phyloP scores from a whole-genome alignment of 2,888 invertebrate species.

The Lithophane semibrunnea region DNA sequence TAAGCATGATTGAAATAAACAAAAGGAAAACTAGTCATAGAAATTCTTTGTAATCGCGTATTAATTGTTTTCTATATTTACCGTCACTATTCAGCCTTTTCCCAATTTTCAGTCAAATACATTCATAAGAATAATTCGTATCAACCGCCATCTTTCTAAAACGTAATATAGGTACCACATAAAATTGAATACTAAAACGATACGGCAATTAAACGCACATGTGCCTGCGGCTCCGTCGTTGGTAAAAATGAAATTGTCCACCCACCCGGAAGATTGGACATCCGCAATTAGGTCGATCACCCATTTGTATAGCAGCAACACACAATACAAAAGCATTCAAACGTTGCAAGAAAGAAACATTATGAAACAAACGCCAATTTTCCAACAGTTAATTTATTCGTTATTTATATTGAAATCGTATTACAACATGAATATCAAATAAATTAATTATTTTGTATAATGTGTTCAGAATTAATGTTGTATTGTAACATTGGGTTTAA shows the following conservation, averaged over 20 bases:
- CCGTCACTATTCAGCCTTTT: neutral
- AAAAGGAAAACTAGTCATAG: neutral
- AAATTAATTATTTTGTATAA: neutral
- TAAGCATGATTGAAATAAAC: constrained; percentile 29
- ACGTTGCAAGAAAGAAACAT: constrained; percentile 26
- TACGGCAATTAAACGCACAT: constrained; percentile 51
- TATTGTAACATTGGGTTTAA: constrained; percentile 12
- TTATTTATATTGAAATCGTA: too few species aligned
- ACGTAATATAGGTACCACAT: constrained; percentile 18
- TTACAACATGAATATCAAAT: constrained; percentile 14
- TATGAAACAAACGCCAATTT: constrained; percentile 31
- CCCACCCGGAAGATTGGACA: constrained; percentile 67
- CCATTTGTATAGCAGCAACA: constrained; percentile 22
- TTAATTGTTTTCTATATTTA: neutral
- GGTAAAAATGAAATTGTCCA: constrained; percentile 67
- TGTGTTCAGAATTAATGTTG: constrained; percentile 10
- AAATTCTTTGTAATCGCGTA: constrained; percentile 2
- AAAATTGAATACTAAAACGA: constrained; percentile 53
- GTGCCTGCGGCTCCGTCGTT: constrained; percentile 35
- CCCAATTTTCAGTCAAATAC: neutral
- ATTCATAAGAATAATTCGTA: neutral
- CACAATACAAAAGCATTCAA: constrained; percentile 36
- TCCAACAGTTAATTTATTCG: neutral
- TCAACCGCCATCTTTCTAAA: constrained; percentile 21
- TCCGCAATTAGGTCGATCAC: constrained; percentile 65